Percentiles rank a stretch among this genome's conserved stretches.
Conservation (phyloP, 2,797 vertebrate genomes). For the Amblyopsis hoosieri region DNA sequence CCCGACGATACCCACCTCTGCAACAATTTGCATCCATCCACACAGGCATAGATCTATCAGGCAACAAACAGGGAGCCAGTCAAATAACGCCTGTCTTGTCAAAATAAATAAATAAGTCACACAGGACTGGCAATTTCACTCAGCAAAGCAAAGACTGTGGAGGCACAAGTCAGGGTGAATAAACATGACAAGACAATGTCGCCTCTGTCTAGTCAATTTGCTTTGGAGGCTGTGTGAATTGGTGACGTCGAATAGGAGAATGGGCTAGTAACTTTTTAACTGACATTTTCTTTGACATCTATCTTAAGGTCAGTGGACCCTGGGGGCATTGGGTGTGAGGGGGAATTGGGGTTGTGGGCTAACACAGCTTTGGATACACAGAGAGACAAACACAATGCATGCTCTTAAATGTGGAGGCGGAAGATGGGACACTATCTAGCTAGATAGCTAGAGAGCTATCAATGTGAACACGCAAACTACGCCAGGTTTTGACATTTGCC, state of each 20-base stretch:
- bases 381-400: no score
- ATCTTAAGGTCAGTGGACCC: constrained; percentile 2
- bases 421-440: no score
- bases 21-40: constrained; percentile 32
- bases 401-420: no score
- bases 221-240: background rate
- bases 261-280: background rate
- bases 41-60: background rate
- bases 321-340: no score
- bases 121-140: constrained; percentile 12
- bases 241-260: background rate
- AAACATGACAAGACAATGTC: background rate
- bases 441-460: no score
- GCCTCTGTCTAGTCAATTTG: background rate
- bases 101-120: constrained; percentile 4
- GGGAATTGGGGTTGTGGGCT: no score
- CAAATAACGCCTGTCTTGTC: constrained; percentile 11
- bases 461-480: no score
- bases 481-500: no score
- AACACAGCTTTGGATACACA: no score
- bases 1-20: constrained; percentile 32
- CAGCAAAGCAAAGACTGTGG: background rate
- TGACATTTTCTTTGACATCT: constrained; percentile 4
- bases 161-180: background rate
- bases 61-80: constrained; percentile 24